Evolutionary conservation across 2,888 invertebrate genomes (phyloP).

Genomic region (Drosophila siamana): DNA sequence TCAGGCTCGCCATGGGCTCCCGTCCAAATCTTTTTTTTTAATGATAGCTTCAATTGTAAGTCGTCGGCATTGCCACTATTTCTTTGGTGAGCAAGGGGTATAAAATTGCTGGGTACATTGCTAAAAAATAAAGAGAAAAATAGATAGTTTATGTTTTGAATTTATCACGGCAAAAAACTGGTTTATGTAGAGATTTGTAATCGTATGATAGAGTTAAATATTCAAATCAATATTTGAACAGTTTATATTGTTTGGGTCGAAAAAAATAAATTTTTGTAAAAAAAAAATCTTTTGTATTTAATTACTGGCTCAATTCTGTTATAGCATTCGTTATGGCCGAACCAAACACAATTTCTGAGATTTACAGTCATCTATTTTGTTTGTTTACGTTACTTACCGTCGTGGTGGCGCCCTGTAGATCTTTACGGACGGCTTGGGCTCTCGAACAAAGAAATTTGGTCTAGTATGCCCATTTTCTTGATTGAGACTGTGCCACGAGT

Average conservation of each 20-base stretch:
- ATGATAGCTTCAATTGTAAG: slow-evolving; percentile 88
- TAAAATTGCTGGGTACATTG: slow-evolving; percentile 61
- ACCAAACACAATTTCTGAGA: too few species aligned
- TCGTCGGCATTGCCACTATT: slow-evolving; percentile 71
- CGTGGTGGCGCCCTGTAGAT: slow-evolving; percentile 49
- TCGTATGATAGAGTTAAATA: too few species aligned
- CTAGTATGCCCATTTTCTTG: slow-evolving; percentile 46
- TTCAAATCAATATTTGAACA: too few species aligned
- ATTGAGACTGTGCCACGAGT: slow-evolving; percentile 84
- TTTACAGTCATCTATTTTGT: not conserved
- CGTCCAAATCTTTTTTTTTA: slow-evolving; percentile 92
- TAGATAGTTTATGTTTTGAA: not conserved
- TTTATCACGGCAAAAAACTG: too few species aligned
- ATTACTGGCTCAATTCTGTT: too few species aligned
- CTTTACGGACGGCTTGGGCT: slow-evolving; percentile 46
- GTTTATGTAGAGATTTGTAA: too few species aligned
- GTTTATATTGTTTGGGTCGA: too few species aligned
- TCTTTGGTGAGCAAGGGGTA: slow-evolving; percentile 50
- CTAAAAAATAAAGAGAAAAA: not conserved
- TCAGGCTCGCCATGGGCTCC: slow-evolving; percentile 85
- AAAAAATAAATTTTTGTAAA: too few species aligned
- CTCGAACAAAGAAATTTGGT: slow-evolving; percentile 36
- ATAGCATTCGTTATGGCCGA: too few species aligned
- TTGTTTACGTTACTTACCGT: slow-evolving; percentile 47
- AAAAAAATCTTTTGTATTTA: too few species aligned